Percentiles rank a stretch among this genome's conserved stretches.
phyloP scores from a whole-genome alignment of 2,113 vertebrate species.

The Cygnus atratus region DNA sequence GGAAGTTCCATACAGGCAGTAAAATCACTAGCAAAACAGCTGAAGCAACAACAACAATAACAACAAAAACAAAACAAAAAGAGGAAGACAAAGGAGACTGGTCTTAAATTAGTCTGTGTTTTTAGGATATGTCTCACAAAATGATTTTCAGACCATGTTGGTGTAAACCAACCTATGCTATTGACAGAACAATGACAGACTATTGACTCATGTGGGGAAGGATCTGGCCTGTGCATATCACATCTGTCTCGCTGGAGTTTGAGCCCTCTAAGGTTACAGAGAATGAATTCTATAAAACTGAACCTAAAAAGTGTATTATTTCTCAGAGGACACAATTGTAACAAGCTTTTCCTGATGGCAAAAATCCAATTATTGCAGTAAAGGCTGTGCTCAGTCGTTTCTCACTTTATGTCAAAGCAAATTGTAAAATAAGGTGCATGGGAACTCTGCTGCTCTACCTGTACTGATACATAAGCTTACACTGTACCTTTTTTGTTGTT shows the following conservation, averaged over 20 bases:
- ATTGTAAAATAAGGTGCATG: slow-evolving; percentile 38
- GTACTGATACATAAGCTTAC: background rate
- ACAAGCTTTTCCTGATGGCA: slow-evolving; percentile 65
- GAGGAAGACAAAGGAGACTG: background rate
- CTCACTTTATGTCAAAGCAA: slow-evolving; percentile 56
- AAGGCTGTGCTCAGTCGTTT: slow-evolving; percentile 63
- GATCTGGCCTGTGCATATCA: background rate
- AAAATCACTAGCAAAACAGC: background rate
- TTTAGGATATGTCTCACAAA: background rate
- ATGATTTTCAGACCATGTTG: background rate
- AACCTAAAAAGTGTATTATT: slow-evolving; percentile 63
- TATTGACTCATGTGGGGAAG: background rate
- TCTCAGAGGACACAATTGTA: slow-evolving; percentile 64
- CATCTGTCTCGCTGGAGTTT: background rate
- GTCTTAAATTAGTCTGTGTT: slow-evolving; percentile 26
- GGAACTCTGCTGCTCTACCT: slow-evolving; percentile 26
- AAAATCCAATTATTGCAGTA: slow-evolving; percentile 71
- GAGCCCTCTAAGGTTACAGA: slow-evolving; percentile 50
- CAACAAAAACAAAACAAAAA: background rate
- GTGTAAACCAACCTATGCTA: background rate
- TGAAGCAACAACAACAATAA: background rate
- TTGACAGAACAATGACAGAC: background rate
- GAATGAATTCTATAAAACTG: slow-evolving; percentile 66
- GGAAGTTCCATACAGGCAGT: background rate
- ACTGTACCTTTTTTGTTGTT: slow-evolving; percentile 4